Percentiles rank a stretch among this genome's conserved stretches.
These are phyloP conservation scores for Polyommatus iphigenia DNA, from an alignment of 2,888 invertebrate genomes.

Conservation along the genomic window DNA sequence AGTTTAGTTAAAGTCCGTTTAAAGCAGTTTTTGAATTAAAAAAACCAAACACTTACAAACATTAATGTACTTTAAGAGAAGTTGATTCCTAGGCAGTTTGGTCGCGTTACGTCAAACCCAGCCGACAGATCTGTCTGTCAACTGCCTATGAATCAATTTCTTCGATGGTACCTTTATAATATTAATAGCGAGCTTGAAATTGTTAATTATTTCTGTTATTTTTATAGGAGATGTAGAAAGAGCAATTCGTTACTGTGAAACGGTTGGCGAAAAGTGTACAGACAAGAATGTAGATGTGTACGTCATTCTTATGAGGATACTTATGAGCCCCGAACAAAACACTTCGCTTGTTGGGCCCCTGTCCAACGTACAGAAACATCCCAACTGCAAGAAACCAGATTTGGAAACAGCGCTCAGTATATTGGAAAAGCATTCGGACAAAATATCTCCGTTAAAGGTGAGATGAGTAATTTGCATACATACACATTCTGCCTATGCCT, in stretches of 20 bases:
- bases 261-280: constrained; percentile 76
- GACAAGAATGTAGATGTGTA: constrained; percentile 78
- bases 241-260: constrained; percentile 92
- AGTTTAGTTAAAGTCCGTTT: no score
- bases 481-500: background rate
- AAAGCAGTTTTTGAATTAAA: no score
- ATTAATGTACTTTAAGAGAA: no score
- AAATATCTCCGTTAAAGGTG: constrained; percentile 91
- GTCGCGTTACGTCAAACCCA: no score
- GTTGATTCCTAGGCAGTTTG: no score
- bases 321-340: constrained; percentile 64
- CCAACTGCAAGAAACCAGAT: constrained; percentile 85
- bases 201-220: background rate
- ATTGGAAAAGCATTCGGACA: constrained; percentile 90
- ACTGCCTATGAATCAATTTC: no score
- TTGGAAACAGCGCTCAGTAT: constrained; percentile 88
- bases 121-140: no score
- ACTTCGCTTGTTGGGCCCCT: constrained; percentile 65
- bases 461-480: constrained; percentile 8
- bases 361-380: constrained; percentile 73
- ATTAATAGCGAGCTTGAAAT: background rate
- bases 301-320: constrained; percentile 80
- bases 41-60: no score
- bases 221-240: constrained; percentile 85
- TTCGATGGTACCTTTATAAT: no score